Percentiles rank a stretch among this genome's conserved stretches.
Conservation (phyloP, 2,888 invertebrate species). For the Brenthis ino region DNA sequence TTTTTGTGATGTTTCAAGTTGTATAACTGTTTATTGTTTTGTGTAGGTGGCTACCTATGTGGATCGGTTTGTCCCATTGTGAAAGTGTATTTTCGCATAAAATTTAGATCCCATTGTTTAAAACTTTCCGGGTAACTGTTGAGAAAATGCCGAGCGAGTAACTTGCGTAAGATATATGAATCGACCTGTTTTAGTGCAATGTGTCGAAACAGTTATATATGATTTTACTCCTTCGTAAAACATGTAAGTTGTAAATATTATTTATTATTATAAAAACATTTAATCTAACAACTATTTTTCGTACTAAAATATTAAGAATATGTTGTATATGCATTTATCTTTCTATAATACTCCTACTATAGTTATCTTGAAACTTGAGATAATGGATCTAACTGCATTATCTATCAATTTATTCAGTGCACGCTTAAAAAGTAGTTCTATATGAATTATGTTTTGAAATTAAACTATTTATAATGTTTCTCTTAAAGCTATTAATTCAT, state of each 20-base stretch:
- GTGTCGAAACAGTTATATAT: slow-evolving; percentile 45
- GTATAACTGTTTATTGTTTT: slow-evolving; percentile 75
- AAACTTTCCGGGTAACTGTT: slow-evolving; percentile 69
- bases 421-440: not conserved
- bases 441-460: too few relatives aligned
- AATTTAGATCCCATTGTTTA: slow-evolving; percentile 79
- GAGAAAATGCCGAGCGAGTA: slow-evolving; percentile 61
- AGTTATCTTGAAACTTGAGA: slow-evolving; percentile 25
- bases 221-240: slow-evolving; percentile 32
- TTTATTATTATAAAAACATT: slow-evolving; percentile 12
- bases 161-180: slow-evolving; percentile 59
- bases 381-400: slow-evolving; percentile 15
- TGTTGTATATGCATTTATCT: not conserved
- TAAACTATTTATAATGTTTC: too few relatives aligned
- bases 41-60: slow-evolving; percentile 75
- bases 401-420: slow-evolving; percentile 5
- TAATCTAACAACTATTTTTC: not conserved
- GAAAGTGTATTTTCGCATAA: slow-evolving; percentile 80
- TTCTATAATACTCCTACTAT: slow-evolving; percentile 10
- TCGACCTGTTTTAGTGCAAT: slow-evolving; percentile 50
- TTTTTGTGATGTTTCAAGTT: slow-evolving; percentile 53
- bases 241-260: slow-evolving; percentile 33
- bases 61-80: slow-evolving; percentile 67
- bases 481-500: too few relatives aligned
- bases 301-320: not conserved